Evolutionary conservation across 37 sponge, comb jelly and placozoan genomes (phyloP), one percentile per base, ranked within the genome.

Genomic region (Lycopodina hypogea): DNA sequence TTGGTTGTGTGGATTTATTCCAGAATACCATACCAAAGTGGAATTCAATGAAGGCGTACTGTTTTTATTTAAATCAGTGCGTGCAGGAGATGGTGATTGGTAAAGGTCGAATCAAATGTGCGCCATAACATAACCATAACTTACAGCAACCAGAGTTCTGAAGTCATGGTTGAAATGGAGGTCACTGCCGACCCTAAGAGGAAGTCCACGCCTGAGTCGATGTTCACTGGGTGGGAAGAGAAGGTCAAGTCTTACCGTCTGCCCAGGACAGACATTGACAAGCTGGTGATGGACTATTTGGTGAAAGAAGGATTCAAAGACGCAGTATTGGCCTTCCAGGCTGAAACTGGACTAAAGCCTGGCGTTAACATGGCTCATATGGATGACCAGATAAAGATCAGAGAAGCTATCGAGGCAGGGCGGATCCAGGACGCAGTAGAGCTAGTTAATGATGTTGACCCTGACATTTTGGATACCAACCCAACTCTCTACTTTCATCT

Each of bases 281-380:
- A 77, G 42, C 32, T 81, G 3, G 61, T 96, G 19, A 96, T 96
- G 96, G 93, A 96, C 58, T 96, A 96, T 59, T 63, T 96, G n/a
- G 88, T 96, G 2, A 92, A 86, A 24, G 96, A 96, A 64, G 96
- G 96, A 0, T 96, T 92, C 75, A 96, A 90, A 81, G 96, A 96
- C 3, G 96, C 96, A 1, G 96, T 92, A 4, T 45, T 81, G 22
- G 50, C 69, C 36, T 92, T 96, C 61, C 71, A 88, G 62, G 55
- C 76, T 39, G 93, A 92, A 65, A 75, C 74, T 17, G 85, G 82
- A 17, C 62, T 88, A 0, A 60, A 72, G 14, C 74, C 89, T 48
- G 89, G 85, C 26, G 68, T 88, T 0, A 81, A 92, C 58, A 57
- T 77, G 57, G 50, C 70, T 23, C 58, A 85, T 18, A 77, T 92